These are phyloP conservation scores for Amiota communis DNA, from an alignment of 2,888 invertebrate species.

Conservation along the genomic window DNA sequence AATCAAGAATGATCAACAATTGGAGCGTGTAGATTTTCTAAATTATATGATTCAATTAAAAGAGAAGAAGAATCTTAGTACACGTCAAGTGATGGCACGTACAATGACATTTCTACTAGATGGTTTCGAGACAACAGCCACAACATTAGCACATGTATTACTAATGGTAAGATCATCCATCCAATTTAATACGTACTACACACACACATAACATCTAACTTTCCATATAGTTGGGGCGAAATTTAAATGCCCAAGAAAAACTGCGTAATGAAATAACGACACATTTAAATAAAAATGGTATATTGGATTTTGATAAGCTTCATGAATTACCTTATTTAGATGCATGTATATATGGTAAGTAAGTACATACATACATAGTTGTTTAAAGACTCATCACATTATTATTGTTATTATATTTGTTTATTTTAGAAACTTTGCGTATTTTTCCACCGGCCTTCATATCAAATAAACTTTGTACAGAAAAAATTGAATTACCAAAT, in stretches of 20 bases:
- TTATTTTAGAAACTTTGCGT: constrained; percentile 59
- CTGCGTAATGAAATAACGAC: constrained; percentile 59
- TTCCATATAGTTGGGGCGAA: constrained; percentile 52
- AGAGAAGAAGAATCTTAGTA: constrained; percentile 58
- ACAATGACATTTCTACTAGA: constrained; percentile 70
- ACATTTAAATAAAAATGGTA: constrained; percentile 45
- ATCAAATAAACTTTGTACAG: constrained; percentile 62
- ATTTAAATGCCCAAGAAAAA: constrained; percentile 56
- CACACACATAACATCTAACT: no score
- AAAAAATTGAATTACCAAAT: constrained; percentile 55
- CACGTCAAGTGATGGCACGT: constrained; percentile 56
- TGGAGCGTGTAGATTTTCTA: constrained; percentile 66
- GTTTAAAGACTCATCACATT: neutral
- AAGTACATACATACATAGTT: no score
- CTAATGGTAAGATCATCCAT: constrained; percentile 49
- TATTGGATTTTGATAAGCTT: constrained; percentile 63
- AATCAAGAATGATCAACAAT: constrained; percentile 39
- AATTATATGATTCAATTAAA: constrained; percentile 67
- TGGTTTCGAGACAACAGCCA: constrained; percentile 70
- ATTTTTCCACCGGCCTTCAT: constrained; percentile 60
- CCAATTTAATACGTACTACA: no score
- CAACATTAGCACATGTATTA: constrained; percentile 58
- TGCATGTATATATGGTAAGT: constrained; percentile 68
- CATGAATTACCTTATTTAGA: constrained; percentile 67
- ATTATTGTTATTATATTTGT: neutral